Base-by-base conservation (phyloP, 2,888 invertebrate species). In the Diarsia brunnea region DNA sequence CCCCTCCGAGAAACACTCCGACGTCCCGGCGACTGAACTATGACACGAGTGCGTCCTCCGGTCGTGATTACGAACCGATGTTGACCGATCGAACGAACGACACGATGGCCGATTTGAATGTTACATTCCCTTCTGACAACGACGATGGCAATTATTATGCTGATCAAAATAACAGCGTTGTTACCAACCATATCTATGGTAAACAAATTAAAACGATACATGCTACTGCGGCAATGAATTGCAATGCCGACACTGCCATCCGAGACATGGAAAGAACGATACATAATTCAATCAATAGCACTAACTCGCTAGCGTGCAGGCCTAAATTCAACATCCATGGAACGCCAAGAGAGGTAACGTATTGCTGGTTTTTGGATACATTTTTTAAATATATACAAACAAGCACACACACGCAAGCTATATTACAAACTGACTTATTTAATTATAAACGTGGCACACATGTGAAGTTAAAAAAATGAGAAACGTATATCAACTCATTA, bases 31-130 rank as follows among this genome's bases (percentile, higher is more conserved):
- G 89, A 81, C 87, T 96, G 5, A 92, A 93, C 58, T 95, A 95
- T 74, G 96, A 96, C 38, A 93, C 93, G 2, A 94, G 93, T 67
- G 89, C 86, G 3, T 94, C 93, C 1, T 91, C 94, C 2, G 95
- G 95, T 7, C 91, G 90, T 45, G 94, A 95, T 10, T 92, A 90
- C 82, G 96, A 96, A 2, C 91, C 90, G 38, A 91, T 95, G 19
- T 79, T 95, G 65, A 96, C 96, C 55, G 96, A 96, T 82, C 94
- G 96, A 91, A 96, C 96, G 85, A 96, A 95, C 89, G 96, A 97
- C 81, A 97, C 97, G 1, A 88, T 97, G 91, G 96, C 96, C 0
- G 96, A 96, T 83, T 84, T 97, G 38, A 97, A 97, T 66, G 94
- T 95, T 0, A 95, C 96, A 0, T 96, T 97, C 75, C 93, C 96